Base-by-base conservation (phyloP, 2,113 vertebrate genomes). In the Xyrauchen texanus region DNA sequence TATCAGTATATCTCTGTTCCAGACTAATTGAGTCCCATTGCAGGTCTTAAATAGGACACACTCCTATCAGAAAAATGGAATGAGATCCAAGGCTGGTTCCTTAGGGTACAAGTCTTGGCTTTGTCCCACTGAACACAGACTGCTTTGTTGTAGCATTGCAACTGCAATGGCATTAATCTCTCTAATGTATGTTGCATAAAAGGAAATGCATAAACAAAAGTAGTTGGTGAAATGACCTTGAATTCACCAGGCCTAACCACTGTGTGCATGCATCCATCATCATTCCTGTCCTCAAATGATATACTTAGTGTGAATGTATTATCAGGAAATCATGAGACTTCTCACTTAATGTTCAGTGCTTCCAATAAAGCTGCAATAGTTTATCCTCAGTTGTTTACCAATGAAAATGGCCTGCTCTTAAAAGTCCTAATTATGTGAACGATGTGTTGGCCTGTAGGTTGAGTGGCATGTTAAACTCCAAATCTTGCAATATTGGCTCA, bases 1-100 rank as follows among this genome's bases (percentile, higher is more conserved):
- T 85, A 91, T 90, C 89, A 86, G 79, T 86, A 88, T 81, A 57
- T 91, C 88, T 90, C 88, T 88, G 88, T 92, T 91, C 90, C 87
- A 90, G 89, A 85, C 87, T 91, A 94, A 93, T 92, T 92, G 91
- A 92, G 87, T 92, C 93, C 90, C 92, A 85, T 88, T 84, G 88
- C 90, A 89, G 85, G 86, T 85, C 86, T 86, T 88, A 94, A 93
- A 92, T 92, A 92, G 91, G 91, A 90, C 90, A 91, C 67, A 79
- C 84, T 86, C 81, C 66, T 85, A 89, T 91, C 87, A 78, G 86
- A 91, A 90, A 91, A 91, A 91, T 91, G 87, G 88, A 91, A 89
- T 84, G 84, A 87, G 91, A 91, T 92, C 89, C 77, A 82, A 78
- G 86, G 85, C 74, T 81, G 16, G 8, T 82, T 91, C 89, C 89